phyloP scores from a whole-genome alignment of 2,888 invertebrate species.

The Cryptophagus acutangulus region DNA sequence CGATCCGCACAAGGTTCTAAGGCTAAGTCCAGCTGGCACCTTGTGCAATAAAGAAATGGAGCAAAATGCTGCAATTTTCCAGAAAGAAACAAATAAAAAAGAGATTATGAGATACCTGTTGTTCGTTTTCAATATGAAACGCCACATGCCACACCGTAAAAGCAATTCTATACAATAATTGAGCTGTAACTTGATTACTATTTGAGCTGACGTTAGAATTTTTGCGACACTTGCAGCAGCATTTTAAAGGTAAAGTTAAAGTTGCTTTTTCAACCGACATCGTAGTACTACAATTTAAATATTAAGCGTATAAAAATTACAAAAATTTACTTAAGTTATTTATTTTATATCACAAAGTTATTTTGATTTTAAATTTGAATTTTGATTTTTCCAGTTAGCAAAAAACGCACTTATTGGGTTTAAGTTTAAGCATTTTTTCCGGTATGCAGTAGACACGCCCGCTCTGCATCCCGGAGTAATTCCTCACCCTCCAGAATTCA shows the following conservation, averaged over 20 bases:
- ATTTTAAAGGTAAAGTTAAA: slow-evolving; percentile 30
- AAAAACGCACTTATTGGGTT: background rate
- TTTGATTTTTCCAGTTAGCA: slow-evolving; percentile 13
- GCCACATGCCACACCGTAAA: slow-evolving; percentile 73
- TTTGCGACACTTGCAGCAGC: slow-evolving; percentile 28
- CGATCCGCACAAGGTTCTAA: no score
- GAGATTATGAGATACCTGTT: slow-evolving; percentile 29
- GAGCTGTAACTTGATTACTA: slow-evolving; percentile 55
- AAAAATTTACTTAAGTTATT: background rate
- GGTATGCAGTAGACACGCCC: slow-evolving; percentile 43
- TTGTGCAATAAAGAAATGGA: no score
- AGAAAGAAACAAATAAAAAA: slow-evolving; percentile 8
- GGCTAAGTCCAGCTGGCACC: no score
- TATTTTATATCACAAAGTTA: background rate
- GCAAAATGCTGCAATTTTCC: no score
- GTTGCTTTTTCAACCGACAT: slow-evolving; percentile 32
- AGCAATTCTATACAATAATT: slow-evolving; percentile 64
- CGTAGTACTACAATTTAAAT: slow-evolving; percentile 6
- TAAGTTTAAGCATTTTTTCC: slow-evolving; percentile 12
- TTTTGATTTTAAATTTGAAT: background rate
- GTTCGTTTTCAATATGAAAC: slow-evolving; percentile 61
- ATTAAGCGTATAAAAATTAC: background rate
- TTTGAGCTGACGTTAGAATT: slow-evolving; percentile 42
- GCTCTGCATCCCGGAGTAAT: slow-evolving; percentile 39
- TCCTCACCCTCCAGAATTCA: slow-evolving; percentile 34